Base-by-base conservation (phyloP, 2,888 invertebrate species). In the Unio delphinus region DNA sequence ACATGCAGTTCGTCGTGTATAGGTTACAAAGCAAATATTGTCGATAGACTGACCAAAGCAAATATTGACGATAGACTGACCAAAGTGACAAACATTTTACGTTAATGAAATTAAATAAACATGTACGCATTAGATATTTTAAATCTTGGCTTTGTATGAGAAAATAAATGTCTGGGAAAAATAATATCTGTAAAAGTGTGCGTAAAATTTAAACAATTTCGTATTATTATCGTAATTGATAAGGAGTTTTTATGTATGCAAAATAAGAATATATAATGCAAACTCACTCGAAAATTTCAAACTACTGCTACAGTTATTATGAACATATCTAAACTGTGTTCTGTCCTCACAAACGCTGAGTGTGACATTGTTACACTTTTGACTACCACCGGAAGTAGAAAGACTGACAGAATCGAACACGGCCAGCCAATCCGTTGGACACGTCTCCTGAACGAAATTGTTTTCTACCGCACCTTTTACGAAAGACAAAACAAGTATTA, bases 391-490 rank as follows among this genome's bases (percentile, higher is more conserved):
- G 17, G 67, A 69, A 55, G 71, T 69, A 34, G 74, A 66, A 55
- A 80, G 70, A 26, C 64, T 69, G 7, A 79, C 75, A 26, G 68
- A 69, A 7, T 74, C 68, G 66, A 76, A 81, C 18, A 61, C 73
- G 26, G 76, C 76, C 23, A 79, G 63, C 11, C 80, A 30, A 23
- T 69, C 65, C 23, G 66, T 64, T 5, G 81, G 81, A 67, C 81
- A 81, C n/a, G 80, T 76, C 20, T 79, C 76, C 61, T 75, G 72
- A 17, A 72, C 70, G 20, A 74, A 55, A 0, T 76, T 77, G 18
- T 55, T 67, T 34, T 72, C 70, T 28, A 76, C 60, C 17, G 76
- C 70, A 55, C 79, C 81, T 81, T 23, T 0, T 65, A 26, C 20
- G n/a, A 26, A 57, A 15, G 1, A 34, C 55, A 11, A 63, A 23